phyloP scores from a whole-genome alignment of 1,140 invertebrate species.

The Rhagoletis pomonella region DNA sequence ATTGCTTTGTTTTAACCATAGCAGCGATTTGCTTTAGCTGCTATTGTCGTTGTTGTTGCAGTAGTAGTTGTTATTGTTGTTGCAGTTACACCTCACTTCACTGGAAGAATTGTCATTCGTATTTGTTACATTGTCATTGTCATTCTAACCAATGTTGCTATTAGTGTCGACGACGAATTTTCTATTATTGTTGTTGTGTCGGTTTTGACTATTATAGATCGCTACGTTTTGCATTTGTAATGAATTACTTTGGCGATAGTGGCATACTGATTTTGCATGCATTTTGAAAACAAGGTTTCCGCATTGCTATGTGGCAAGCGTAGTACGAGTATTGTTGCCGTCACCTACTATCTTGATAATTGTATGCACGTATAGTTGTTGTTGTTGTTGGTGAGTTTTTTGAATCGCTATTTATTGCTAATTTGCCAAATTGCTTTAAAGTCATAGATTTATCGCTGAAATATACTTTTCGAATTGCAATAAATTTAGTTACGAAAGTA shows the following conservation, averaged over 20 bases:
- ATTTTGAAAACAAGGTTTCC: slow-evolving; percentile 26
- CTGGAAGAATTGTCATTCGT: slow-evolving; percentile 29
- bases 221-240: slow-evolving; percentile 49
- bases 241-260: slow-evolving; percentile 50
- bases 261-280: slow-evolving; percentile 35
- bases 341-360: slow-evolving; percentile 15
- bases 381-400: neutral
- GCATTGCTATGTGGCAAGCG: slow-evolving; percentile 35
- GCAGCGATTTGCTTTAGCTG: neutral
- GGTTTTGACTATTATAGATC: slow-evolving; percentile 39
- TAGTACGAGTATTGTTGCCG: neutral
- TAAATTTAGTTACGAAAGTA: neutral
- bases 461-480: neutral
- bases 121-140: slow-evolving; percentile 37
- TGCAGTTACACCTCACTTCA: neutral
- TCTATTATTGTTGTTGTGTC: neutral
- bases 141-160: slow-evolving; percentile 40
- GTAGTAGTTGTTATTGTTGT: neutral
- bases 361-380: neutral
- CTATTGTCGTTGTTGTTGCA: neutral
- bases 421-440: slow-evolving; percentile 43
- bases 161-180: slow-evolving; percentile 1
- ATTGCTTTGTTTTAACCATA: slow-evolving; percentile 24
- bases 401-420: slow-evolving; percentile 40
- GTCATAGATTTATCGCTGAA: neutral